Base-by-base conservation (phyloP, 2,888 invertebrate genomes). In the Dryocosmus kuriphilus region DNA sequence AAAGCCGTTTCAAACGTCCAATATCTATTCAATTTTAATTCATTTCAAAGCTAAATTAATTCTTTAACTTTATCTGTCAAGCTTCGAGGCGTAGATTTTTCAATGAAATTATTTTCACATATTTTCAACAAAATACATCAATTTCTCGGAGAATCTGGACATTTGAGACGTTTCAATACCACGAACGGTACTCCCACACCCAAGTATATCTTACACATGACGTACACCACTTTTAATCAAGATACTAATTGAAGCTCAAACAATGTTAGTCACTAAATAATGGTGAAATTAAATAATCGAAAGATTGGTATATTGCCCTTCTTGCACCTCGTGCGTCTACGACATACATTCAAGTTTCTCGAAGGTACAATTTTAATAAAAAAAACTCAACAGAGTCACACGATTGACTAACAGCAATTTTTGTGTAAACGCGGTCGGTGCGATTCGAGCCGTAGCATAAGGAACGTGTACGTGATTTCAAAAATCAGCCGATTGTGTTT, bases 261-360 rank as follows among this genome's bases (percentile, higher is more conserved):
- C 91, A 90, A 91, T 91, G 91, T 91, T 91, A 91, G 91, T 91
- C 89, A 91, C 91, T 91, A 91, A 89, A 88, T 91, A 90, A 91
- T 90, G 89, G 90, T 91, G 90, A 90, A 89, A 89, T 88, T 86
- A 88, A 89, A 86, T 88, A 90, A 90, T 87, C 87, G 88, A 89
- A 89, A 88, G 86, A 87, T 88, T 85, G 88, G 87, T 89, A 84
- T 84, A 83, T 85, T 80, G 86, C 86, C 89, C 86, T 86, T 86
- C 87, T 88, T 85, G 84, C 84, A 87, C 88, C 85, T 79, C 82
- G 85, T 82, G 83, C 83, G 81, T 79, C 80, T 83, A 82, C 79
- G 61, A 76, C 79, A 71, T 61, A 60, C 62, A 61, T 62, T 30
- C 62, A 32, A 62, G 41, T 41, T 74, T 32, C 19, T 55, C 46